Evolutionary conservation across 2,113 vertebrate genomes (phyloP), one percentile per base, ranked within the genome.

Genomic region (Nycticorax nycticorax): DNA sequence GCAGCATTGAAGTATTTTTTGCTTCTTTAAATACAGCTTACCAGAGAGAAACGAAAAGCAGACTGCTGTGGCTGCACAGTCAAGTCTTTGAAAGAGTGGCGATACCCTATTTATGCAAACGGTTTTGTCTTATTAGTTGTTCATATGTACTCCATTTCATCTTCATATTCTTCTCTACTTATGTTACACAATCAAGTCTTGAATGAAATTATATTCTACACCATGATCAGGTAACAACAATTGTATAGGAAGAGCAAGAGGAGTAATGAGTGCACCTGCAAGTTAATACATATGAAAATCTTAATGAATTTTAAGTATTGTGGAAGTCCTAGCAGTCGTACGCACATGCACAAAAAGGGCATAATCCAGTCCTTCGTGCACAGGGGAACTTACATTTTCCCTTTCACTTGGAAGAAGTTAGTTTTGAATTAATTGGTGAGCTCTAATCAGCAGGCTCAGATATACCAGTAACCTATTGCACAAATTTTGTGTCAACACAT

Each of bases 201-300:
- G 30, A 85, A 78, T n/a, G 2, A 71, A 78, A 71, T 12, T 7
- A 1, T 52, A 7, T 68, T 8, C 32, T 2, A 35, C 7, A 43
- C 43, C 18, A 33, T 22, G 20, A 68, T 39, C 27, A 32, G 35
- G 33, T 59, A 93, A 59, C 5, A 66, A 26, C 53, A 74, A 26
- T 14, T 56, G 18, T 14, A 26, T 1, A 60, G 21, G 39, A 18
- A n/a, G 26, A 43, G 5, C 8, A 45, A 24, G 19, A 52, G 20
- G 20, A 48, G 33, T 4, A 69, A 88, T 3, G 9, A 71, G 17
- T 2, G 0, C 6, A 20, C 0, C 0, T 24, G 45, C 17, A 55
- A 21, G 43, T 67, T 59, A 78, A 67, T 20, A 35, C 4, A 7
- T 19, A 64, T 4, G 5, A 85, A 82, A 74, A 71, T 41, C 24